phyloP scores from a whole-genome alignment of 2,888 invertebrate species.

The Sympetrum striolatum region DNA sequence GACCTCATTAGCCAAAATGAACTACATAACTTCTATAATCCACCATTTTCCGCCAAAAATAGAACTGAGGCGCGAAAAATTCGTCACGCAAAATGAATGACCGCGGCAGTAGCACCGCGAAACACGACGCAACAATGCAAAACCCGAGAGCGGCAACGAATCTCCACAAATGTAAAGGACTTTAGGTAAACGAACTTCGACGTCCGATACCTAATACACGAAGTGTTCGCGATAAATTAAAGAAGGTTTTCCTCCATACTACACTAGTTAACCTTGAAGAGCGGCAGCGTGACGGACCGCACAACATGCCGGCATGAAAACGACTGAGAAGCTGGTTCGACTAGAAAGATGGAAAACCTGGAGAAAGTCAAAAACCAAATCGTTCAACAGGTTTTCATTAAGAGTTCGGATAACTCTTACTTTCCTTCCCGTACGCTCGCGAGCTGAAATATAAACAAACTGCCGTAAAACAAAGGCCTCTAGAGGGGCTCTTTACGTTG shows the following conservation, averaged over 20 bases:
- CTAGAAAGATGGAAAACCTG: background rate
- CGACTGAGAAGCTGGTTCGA: background rate
- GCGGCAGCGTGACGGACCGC: background rate
- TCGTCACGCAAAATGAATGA: no score
- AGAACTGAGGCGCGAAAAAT: no score
- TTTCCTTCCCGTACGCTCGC: background rate
- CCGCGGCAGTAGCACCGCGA: no score
- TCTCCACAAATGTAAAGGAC: background rate
- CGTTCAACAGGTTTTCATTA: conserved; percentile 5
- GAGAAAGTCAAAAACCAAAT: background rate
- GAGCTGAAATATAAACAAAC: no score
- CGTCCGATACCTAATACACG: background rate
- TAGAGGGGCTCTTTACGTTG: no score
- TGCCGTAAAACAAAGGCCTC: no score
- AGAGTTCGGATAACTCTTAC: background rate
- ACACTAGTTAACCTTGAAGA: conserved; percentile 31
- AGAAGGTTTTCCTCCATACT: background rate
- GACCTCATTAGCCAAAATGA: no score
- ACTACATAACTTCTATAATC: no score
- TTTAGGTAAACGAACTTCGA: background rate
- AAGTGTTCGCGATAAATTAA: background rate
- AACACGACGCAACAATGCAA: no score
- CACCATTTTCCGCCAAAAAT: no score
- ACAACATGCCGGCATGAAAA: background rate
- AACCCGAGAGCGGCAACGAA: background rate